These are phyloP conservation scores for Synergus itoensis DNA, from an alignment of 2,888 invertebrate genomes.

Conservation along the genomic window DNA sequence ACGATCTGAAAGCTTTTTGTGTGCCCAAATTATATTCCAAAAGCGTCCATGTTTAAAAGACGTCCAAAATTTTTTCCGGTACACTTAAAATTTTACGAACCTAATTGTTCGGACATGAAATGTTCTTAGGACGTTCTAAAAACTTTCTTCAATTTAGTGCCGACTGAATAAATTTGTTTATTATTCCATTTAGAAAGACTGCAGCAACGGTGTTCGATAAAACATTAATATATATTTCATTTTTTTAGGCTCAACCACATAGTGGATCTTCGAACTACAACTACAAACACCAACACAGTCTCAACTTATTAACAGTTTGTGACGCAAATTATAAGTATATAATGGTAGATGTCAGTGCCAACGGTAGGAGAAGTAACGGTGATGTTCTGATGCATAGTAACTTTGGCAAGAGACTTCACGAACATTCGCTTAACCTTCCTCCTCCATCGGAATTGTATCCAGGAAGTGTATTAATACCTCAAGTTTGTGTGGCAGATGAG, in stretches of 20 bases:
- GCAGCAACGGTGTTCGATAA: no score
- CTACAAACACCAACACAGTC: conserved; percentile 55
- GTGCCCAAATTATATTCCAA: no score
- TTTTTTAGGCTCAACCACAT: conserved; percentile 50
- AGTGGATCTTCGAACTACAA: conserved; percentile 53
- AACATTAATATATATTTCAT: conserved; percentile 6
- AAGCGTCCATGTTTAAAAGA: no score
- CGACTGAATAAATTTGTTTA: conserved; percentile 2
- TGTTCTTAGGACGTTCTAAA: no score
- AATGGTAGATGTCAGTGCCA: conserved; percentile 50
- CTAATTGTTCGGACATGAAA: no score
- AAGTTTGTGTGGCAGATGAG: conserved; percentile 62
- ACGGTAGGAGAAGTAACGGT: conserved; percentile 53
- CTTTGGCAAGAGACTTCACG: conserved; percentile 44
- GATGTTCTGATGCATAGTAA: conserved; percentile 50
- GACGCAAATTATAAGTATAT: conserved; percentile 48
- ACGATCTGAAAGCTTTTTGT: no score
- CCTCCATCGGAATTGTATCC: not conserved
- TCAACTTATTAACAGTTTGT: conserved; percentile 49
- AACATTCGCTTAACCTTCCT: not conserved
- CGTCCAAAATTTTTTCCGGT: no score
- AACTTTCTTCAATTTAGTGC: no score
- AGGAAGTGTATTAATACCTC: conserved; percentile 49
- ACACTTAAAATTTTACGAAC: no score
- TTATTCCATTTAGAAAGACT: conserved; percentile 15